phyloP scores from a whole-genome alignment of 2,797 vertebrate genomes.

The Ispidina lecontei region DNA sequence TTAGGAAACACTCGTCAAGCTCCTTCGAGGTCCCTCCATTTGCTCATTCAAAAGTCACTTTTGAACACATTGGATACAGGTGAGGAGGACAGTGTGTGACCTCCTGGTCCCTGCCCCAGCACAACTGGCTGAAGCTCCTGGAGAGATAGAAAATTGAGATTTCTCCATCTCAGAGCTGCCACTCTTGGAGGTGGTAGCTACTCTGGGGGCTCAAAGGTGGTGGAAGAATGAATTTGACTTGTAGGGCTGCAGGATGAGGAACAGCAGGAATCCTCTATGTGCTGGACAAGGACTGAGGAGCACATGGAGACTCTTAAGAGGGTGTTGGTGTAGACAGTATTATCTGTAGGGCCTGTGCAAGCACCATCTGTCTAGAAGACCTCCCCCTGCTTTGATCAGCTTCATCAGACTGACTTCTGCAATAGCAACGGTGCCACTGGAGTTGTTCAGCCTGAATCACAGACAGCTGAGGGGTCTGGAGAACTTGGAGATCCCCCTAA shows the following conservation, averaged over 20 bases:
- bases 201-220: background rate
- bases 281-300: background rate
- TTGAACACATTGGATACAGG: background rate
- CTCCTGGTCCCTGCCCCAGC: background rate
- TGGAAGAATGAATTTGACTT: background rate
- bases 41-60: background rate
- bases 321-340: background rate
- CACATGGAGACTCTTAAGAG: too few relatives aligned
- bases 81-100: background rate
- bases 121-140: background rate
- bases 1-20: background rate
- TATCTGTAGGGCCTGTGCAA: background rate
- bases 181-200: background rate
- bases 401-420: background rate
- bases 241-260: background rate
- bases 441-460: background rate
- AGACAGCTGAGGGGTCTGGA: background rate
- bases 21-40: background rate
- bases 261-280: background rate
- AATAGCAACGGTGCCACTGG: accelerated
- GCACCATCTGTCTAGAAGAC: background rate
- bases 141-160: accelerated
- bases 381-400: background rate
- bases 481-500: background rate
- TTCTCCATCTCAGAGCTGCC: background rate